Evolutionary conservation across 2,888 invertebrate genomes (phyloP).

Genomic region (Eudemis profundana): DNA sequence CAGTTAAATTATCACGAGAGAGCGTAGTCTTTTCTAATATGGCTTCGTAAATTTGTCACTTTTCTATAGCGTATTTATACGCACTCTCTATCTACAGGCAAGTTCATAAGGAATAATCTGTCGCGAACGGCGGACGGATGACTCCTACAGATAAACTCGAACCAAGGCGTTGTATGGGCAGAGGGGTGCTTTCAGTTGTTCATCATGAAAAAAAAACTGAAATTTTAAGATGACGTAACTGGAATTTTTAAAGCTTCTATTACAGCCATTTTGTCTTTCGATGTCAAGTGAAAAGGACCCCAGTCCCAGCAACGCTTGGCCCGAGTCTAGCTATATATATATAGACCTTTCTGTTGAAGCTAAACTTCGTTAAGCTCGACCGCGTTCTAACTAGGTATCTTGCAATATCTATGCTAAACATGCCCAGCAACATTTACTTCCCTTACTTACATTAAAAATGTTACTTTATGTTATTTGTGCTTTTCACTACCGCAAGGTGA

Average conservation of each 20-base stretch:
- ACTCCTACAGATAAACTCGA: constrained; percentile 25
- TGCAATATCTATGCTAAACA: constrained; percentile 22
- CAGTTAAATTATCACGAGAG: constrained; percentile 24
- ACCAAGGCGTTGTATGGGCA: constrained; percentile 8
- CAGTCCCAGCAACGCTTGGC: constrained; percentile 10
- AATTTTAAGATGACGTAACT: background rate
- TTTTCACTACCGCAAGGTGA: constrained; percentile 13
- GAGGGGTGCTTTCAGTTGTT: constrained; percentile 5
- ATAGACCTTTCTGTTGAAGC: constrained; percentile 19
- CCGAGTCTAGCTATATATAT: constrained; percentile 18
- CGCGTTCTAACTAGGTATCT: constrained; percentile 42
- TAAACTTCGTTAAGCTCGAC: constrained; percentile 38
- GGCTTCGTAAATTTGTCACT: constrained; percentile 14
- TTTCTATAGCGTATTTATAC: constrained; percentile 9
- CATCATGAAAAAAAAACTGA: background rate
- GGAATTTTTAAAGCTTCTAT: constrained; percentile 4
- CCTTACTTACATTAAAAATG: background rate
- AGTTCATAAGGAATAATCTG: constrained; percentile 27
- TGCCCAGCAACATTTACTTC: constrained; percentile 9
- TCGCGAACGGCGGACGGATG: constrained; percentile 16
- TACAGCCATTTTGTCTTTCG: background rate
- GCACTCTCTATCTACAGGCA: constrained; percentile 9
- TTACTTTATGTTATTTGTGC: constrained; percentile 27
- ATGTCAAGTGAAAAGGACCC: background rate
- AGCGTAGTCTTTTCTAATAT: constrained; percentile 23